Evolutionary conservation across 2,888 invertebrate species (phyloP).

Genomic region (Oligia strigilis): DNA sequence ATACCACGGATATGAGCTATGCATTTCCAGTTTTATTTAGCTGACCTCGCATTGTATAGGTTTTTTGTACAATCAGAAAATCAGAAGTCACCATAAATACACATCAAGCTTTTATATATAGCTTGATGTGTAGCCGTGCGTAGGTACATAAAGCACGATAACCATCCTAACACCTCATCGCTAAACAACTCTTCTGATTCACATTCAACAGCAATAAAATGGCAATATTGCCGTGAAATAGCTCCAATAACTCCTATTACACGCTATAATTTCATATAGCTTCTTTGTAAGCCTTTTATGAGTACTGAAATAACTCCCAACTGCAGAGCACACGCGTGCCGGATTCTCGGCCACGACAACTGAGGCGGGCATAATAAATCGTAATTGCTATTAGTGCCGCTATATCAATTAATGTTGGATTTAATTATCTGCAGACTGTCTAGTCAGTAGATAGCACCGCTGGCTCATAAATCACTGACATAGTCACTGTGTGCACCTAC

Average conservation of each 20-base stretch:
- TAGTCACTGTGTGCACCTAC: constrained; percentile 56
- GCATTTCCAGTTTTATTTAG: not conserved
- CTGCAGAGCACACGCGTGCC: constrained; percentile 33
- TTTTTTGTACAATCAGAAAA: not conserved
- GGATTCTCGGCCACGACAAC: constrained; percentile 57
- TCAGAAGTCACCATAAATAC: not conserved
- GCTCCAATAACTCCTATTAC: constrained; percentile 9
- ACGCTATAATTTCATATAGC: constrained; percentile 26
- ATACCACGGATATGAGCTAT: not conserved
- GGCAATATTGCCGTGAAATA: constrained; percentile 33
- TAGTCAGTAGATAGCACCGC: constrained; percentile 71
- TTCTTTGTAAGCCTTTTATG: not conserved
- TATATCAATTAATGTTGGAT: constrained; percentile 84
- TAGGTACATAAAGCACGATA: not conserved
- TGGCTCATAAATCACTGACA: constrained; percentile 79
- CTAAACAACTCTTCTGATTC: constrained; percentile 11
- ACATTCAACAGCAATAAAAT: constrained; percentile 29
- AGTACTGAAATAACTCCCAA: constrained; percentile 39
- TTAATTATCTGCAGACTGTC: constrained; percentile 85
- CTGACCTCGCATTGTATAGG: not conserved
- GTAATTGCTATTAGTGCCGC: constrained; percentile 81
- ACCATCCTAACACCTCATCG: not conserved
- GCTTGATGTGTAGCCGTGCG: not conserved
- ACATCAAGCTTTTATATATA: not conserved
- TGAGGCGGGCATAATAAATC: constrained; percentile 74